phyloP scores from a whole-genome alignment of 2,113 vertebrate species.

The Melanerpes aurifrons region DNA sequence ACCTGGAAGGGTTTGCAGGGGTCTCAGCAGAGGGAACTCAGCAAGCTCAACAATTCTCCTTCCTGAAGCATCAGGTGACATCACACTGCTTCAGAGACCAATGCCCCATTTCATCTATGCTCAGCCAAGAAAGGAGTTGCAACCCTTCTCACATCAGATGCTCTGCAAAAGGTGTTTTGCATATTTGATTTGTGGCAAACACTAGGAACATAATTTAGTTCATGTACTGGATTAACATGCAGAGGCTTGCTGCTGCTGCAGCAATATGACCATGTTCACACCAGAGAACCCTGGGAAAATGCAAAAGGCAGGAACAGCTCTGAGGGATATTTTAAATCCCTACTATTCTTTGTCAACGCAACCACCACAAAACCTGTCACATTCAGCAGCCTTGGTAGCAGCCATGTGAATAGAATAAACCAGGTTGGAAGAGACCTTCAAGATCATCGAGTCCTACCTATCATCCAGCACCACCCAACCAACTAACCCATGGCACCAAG shows the following conservation, averaged over 20 bases:
- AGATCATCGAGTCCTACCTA: too few relatives aligned
- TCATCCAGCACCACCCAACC: too few relatives aligned
- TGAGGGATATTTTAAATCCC: neutral
- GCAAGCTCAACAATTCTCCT: neutral
- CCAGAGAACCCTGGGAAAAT: slow-evolving; percentile 7
- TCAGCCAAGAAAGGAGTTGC: neutral
- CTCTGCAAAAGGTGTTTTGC: neutral
- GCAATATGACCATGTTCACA: slow-evolving; percentile 28
- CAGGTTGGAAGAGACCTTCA: too few relatives aligned
- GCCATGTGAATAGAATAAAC: neutral
- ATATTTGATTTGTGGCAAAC: neutral
- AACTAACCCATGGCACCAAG: too few relatives aligned
- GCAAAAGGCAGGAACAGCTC: neutral
- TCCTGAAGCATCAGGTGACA: neutral
- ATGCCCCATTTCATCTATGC: neutral
- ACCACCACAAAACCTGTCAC: neutral
- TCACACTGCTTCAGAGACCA: neutral
- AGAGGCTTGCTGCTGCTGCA: neutral
- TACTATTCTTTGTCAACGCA: neutral
- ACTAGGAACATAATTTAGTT: neutral
- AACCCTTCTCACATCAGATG: slow-evolving; percentile 11
- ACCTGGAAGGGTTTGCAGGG: fast-evolving
- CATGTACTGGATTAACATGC: neutral
- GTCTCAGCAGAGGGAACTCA: neutral
- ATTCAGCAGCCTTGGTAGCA: slow-evolving; percentile 18